Conservation (phyloP, 2,113 vertebrate species). For the Carlito syrichta region DNA sequence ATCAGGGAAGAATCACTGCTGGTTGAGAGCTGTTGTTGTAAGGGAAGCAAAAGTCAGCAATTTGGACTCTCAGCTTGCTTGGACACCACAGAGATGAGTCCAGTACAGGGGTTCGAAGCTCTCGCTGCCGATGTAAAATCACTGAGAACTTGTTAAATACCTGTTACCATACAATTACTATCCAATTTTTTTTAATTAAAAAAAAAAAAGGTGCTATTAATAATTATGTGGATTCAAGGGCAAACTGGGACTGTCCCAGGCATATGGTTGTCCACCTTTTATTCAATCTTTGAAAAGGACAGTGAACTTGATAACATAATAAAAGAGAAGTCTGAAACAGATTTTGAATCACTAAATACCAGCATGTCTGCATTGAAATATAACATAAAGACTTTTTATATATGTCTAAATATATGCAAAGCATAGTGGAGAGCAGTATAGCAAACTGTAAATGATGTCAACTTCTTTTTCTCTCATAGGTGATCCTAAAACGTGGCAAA, state of each 20-base stretch:
- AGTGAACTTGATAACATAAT: background rate
- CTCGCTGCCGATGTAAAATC: background rate
- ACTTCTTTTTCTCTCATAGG: conserved; percentile 87
- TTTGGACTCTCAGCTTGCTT: background rate
- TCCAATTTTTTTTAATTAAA: background rate
- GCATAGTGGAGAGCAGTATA: background rate
- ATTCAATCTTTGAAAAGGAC: background rate
- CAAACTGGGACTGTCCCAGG: background rate
- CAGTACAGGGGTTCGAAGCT: too few relatives aligned
- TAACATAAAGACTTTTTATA: background rate
- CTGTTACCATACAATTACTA: background rate
- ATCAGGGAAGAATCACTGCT: background rate
- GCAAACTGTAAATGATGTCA: conserved; percentile 60
- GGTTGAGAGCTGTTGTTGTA: background rate
- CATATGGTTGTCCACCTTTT: background rate
- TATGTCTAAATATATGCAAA: background rate
- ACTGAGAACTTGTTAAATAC: background rate
- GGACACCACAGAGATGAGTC: background rate
- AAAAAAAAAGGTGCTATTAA: background rate
- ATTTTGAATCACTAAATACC: background rate
- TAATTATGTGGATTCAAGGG: background rate
- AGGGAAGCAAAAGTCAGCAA: background rate
- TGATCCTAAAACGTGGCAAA: conserved; percentile 99
- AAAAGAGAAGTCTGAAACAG: background rate
- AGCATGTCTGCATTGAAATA: background rate